Conservation (phyloP, 2,797 vertebrate genomes). For the Oreochromis grahami region DNA sequence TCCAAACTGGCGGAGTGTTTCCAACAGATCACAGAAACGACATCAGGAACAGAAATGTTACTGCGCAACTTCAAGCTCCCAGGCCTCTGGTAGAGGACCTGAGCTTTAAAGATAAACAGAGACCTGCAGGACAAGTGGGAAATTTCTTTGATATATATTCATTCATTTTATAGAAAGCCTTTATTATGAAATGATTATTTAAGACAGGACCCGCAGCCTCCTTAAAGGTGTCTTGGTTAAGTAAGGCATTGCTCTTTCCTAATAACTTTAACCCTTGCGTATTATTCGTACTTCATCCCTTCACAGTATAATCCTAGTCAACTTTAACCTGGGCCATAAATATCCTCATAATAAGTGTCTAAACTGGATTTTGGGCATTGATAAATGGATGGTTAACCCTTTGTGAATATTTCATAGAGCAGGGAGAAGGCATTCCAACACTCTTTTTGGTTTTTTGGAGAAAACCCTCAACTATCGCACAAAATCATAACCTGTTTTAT, state of each 20-base stretch:
- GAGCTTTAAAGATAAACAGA: background rate
- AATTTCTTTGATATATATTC: background rate
- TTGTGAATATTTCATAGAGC: background rate
- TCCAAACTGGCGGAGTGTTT: fast-evolving
- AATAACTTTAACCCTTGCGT: background rate
- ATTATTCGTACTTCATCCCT: background rate
- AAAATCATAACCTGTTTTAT: background rate
- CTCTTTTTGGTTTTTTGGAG: background rate
- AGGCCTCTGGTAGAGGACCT: background rate
- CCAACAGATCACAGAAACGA: background rate
- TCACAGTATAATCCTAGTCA: background rate
- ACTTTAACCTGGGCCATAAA: background rate
- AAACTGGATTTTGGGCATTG: background rate
- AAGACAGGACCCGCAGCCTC: background rate
- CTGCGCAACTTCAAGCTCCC: background rate
- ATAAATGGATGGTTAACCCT: background rate
- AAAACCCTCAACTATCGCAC: background rate
- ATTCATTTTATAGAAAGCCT: background rate
- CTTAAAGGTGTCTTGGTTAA: background rate
- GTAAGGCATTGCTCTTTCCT: background rate
- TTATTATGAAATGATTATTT: background rate
- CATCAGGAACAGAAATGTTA: background rate
- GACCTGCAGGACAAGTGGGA: background rate
- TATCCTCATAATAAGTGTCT: background rate
- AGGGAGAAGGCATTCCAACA: background rate